Evolutionary conservation across 2,113 vertebrate genomes (phyloP).

Genomic region (Calyptommatus sinebrachiatus): DNA sequence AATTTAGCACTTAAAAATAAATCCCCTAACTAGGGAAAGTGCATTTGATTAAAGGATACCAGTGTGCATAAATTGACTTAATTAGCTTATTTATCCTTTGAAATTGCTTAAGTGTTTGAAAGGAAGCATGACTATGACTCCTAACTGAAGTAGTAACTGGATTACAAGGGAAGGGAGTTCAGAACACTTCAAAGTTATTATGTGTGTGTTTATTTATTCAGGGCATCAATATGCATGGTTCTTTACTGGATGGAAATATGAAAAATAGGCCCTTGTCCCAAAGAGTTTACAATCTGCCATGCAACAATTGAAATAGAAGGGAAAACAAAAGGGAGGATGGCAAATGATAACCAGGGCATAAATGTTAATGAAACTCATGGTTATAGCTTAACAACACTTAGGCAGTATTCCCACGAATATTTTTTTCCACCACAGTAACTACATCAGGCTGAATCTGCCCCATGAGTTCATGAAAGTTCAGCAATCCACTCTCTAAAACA

Average conservation of each 20-base stretch:
- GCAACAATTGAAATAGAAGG: neutral
- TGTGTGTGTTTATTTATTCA: neutral
- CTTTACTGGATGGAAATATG: neutral
- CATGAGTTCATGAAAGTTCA: no score
- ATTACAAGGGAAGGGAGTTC: constrained; percentile 1
- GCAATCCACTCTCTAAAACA: no score
- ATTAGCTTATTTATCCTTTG: constrained; percentile 37
- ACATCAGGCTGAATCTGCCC: no score
- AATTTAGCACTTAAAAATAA: constrained; percentile 20
- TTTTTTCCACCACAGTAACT: no score
- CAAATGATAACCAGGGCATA: neutral
- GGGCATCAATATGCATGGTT: neutral
- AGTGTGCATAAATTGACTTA: constrained; percentile 25
- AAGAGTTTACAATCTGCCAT: neutral
- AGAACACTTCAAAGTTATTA: constrained; percentile 13
- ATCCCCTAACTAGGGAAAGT: constrained; percentile 14
- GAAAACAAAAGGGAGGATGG: neutral
- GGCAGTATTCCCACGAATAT: no score
- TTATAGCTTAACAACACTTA: neutral
- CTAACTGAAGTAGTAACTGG: constrained; percentile 10
- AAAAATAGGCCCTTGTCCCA: neutral
- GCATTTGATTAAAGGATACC: constrained; percentile 28
- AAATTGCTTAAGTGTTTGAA: constrained; percentile 31
- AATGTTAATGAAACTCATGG: neutral
- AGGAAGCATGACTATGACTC: constrained; percentile 11